Evolutionary conservation across 1,140 invertebrate species (phyloP).

Genomic region (Laodelphax striatellus): DNA sequence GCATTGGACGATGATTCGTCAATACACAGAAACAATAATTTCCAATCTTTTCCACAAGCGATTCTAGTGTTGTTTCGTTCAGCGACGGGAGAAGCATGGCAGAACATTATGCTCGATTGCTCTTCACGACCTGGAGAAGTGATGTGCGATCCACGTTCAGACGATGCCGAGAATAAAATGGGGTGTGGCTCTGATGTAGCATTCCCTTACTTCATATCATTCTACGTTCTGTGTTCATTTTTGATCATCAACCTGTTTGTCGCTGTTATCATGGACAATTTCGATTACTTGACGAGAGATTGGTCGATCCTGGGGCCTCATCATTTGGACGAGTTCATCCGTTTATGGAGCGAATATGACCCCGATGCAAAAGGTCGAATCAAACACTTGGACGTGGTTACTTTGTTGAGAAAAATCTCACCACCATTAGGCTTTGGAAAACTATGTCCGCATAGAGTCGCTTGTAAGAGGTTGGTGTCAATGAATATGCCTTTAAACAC

Average conservation of each 20-base stretch:
- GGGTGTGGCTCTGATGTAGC: conserved; percentile 88
- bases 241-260: conserved; percentile 99
- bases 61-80: conserved; percentile 93
- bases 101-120: conserved; percentile 96
- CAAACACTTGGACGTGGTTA: conserved; percentile 98
- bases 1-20: conserved; percentile 50
- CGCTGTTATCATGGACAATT: conserved; percentile 99
- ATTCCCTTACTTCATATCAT: conserved; percentile 98
- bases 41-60: conserved; percentile 96
- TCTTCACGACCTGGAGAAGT: conserved; percentile 52
- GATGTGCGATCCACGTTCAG: conserved; percentile 60
- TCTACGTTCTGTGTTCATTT: conserved; percentile 98
- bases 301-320: conserved; percentile 99
- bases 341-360: conserved; percentile 98
- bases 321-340: conserved; percentile 97
- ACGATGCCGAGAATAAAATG: conserved; percentile 34
- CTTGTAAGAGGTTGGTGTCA: conserved; percentile 95
- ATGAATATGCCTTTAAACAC: conserved; percentile 99
- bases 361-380: conserved; percentile 98
- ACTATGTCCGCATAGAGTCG: conserved; percentile 95
- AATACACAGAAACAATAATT: conserved; percentile 96
- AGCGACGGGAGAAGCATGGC: conserved; percentile 93
- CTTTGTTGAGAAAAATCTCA: conserved; percentile 93
- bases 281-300: conserved; percentile 97
- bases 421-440: conserved; percentile 98